Base-by-base conservation (phyloP, 2,797 vertebrate species). In the Melanogrammus aeglefinus region DNA sequence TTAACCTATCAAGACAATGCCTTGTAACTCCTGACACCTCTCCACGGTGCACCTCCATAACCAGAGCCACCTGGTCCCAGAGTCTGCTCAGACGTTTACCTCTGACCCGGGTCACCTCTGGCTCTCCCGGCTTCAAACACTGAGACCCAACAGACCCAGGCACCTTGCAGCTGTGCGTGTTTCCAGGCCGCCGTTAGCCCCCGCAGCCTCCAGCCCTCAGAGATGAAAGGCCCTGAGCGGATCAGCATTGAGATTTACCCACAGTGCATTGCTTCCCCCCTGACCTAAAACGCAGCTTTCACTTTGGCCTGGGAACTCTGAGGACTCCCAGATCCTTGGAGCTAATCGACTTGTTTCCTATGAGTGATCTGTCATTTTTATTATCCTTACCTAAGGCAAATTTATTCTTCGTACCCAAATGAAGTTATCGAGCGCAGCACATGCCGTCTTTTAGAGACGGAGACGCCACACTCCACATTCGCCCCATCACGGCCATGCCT, bases 81-180 rank as follows among this genome's bases (percentile, higher is more conserved):
- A 82, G 86, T 82, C 89, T 86, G 84, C 82, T 86, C 81, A 75
- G 78, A 51, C 84, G 79, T 90, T 90, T 90, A 90, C 82, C 91
- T 91, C 86, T 79, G 81, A 86, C 87, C 82, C 84, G 75, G 89
- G 92, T 92, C 87, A 88, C 87, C 92, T 90, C 80, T 92, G 91
- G 92, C 93, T 90, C 86, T 44, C 86, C 78, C 84, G 73, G 89
- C 91, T 92, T 94, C 91, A 93, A 94, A 93, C 90, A 73, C 81
- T 47, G 16, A 39, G 70, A 74, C 79, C 36, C 63, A 83, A 88
- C 89, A 88, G 87, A 82, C 86, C 74, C 33, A 83, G 2, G 47
- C 76, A 79, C 80, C 81, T 77, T 79, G 78, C 92, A 91, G 89
- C 91, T 91, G 89, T 81, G 85, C 78, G 73, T 86, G 86, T 88